Evolutionary conservation across 2,113 vertebrate species (phyloP), one percentile per base, ranked within the genome.

Genomic region (Silurus glanis): DNA sequence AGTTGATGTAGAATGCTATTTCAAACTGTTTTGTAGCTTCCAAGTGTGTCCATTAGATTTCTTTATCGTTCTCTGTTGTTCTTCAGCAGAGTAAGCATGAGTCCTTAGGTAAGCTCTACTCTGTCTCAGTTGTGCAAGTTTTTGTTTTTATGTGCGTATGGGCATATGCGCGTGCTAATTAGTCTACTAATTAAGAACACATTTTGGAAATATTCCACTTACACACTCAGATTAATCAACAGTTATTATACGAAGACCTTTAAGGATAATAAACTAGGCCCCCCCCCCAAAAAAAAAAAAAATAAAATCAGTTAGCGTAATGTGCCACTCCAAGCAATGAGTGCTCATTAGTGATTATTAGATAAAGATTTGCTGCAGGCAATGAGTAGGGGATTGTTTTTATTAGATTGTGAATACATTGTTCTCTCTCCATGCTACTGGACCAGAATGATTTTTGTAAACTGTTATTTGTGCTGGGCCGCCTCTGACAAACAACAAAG

Each of bases 321-420:
- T 87, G 80, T 76, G 72, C 84, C 80, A 72, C 81, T 82, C 80
- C 86, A 75, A 87, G 83, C 88, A 83, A 87, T 61, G 83, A 75
- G 61, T 66, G 56, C 86, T 86, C 87, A 88, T 88, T 89, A 81
- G 75, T 76, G 89, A 84, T 84, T 88, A 88, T 88, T 86, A 88
- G 86, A 89, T 88, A 86, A 85, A 86, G 84, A 66, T 28, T 45
- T 14, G 81, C 89, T 89, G 59, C 61, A 76, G 66, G 88, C 80
- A 14, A 67, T 37, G 66, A 83, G 75, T 37, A 45, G 56, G 69
- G 80, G 78, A 81, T 84, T 86, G 79, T 45, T 67, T 88, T 86
- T 87, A 89, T 87, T 72, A 62, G 89, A 87, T 80, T 85, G 81
- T 83, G 87, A 80, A 83, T 81, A 80, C 75, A 28, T 37, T 53